A percentile compares a stretch with the other conserved stretches of the same genome.
Conservation (phyloP, 92 coral and sea anemone genomes). For the Ricordea florida region DNA sequence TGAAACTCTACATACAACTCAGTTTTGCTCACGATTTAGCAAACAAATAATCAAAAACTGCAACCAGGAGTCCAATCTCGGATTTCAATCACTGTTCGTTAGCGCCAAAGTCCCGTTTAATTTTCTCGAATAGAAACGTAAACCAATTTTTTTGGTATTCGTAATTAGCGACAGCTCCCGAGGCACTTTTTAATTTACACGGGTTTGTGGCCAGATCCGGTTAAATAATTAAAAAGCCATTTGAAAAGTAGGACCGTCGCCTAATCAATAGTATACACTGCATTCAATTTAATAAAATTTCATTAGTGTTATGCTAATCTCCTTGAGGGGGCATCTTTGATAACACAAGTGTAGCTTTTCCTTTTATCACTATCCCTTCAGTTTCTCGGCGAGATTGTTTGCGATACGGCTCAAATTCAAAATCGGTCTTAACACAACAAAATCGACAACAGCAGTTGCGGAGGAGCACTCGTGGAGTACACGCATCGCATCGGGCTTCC, state of each 20-base stretch:
- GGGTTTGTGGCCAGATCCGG: conserved; percentile 91
- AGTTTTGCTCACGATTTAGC: too few species aligned
- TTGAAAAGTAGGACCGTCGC: conserved; percentile 82
- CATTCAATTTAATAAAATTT: conserved; percentile 94
- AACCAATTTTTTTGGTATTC: conserved; percentile 71
- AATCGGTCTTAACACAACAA: conserved; percentile 1
- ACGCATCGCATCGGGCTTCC: too few species aligned
- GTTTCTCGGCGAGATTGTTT: conserved; percentile 42
- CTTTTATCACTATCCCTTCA: conserved; percentile 43
- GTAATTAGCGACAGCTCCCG: conserved; percentile 83
- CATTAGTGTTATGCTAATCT: conserved; percentile 94
- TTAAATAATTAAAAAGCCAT: conserved; percentile 94
- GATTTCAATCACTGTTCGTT: conserved; percentile 22
- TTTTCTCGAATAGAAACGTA: conserved; percentile 53
- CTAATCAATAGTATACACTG: conserved; percentile 85
- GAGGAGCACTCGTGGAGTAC: not conserved
- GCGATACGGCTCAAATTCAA: conserved; percentile 38
- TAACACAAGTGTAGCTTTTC: conserved; percentile 65
- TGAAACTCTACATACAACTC: too few species aligned
- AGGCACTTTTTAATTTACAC: conserved; percentile 86
- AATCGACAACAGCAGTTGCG: not conserved
- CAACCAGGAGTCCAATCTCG: not conserved
- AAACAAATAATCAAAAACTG: not conserved
- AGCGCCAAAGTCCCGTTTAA: conserved; percentile 56
- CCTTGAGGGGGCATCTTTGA: conserved; percentile 64